phyloP scores from a whole-genome alignment of 2,797 vertebrate species.

The Pseudomugil tenellus region DNA sequence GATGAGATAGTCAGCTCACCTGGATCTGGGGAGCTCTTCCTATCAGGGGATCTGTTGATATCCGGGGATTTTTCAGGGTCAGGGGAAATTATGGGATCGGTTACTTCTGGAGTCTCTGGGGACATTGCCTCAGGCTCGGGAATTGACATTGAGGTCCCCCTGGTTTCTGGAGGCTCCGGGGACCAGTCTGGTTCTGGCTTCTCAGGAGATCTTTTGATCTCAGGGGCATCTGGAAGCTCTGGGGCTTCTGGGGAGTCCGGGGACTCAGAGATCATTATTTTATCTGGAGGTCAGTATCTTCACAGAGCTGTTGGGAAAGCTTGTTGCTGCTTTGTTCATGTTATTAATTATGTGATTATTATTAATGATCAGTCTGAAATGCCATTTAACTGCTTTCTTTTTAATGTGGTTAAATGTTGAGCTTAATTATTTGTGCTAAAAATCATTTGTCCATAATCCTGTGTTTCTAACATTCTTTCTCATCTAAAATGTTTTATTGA shows the following conservation, averaged over 20 bases:
- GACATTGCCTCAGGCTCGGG: constrained; percentile 57
- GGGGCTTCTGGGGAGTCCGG: constrained; percentile 73
- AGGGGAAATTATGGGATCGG: constrained; percentile 50
- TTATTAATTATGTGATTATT: constrained; percentile 42
- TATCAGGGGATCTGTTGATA: constrained; percentile 44
- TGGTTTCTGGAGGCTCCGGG: constrained; percentile 72
- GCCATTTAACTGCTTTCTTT: constrained; percentile 69
- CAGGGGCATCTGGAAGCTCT: constrained; percentile 71
- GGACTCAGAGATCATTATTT: constrained; percentile 69
- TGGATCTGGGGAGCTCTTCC: constrained; percentile 47
- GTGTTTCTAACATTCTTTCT: constrained; percentile 45
- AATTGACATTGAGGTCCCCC: constrained; percentile 51
- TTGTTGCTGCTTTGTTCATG: constrained; percentile 9
- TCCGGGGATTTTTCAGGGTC: constrained; percentile 56
- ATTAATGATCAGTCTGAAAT: constrained; percentile 30
- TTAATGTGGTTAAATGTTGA: constrained; percentile 72
- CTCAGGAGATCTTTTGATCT: constrained; percentile 64
- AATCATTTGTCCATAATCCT: constrained; percentile 38
- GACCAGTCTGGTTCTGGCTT: constrained; percentile 74
- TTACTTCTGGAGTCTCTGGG: constrained; percentile 59
- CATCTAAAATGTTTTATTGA: constrained; percentile 51
- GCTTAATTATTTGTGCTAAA: constrained; percentile 30
- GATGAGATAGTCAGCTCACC: constrained; percentile 42
- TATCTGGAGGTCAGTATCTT: constrained; percentile 83
- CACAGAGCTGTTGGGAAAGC: constrained; percentile 21